Evolutionary conservation across 1,140 invertebrate species (phyloP), one percentile per base, ranked within the genome.

Genomic region (Solenopsis fugax): DNA sequence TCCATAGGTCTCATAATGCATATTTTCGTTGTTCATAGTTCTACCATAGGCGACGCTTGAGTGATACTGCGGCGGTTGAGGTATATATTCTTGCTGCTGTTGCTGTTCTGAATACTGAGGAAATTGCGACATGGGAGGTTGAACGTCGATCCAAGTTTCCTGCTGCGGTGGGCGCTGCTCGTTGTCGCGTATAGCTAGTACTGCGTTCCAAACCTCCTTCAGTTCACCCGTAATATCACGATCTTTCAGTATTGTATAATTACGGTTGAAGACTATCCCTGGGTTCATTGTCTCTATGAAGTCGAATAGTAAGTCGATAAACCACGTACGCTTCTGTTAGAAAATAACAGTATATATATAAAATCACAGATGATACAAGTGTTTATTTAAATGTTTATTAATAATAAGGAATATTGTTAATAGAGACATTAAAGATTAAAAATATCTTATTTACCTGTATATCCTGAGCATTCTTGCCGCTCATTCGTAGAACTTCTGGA

Each of bases 211-310:
- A 0, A 97, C 96, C 92, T 97, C 97, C 93, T 97, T 97, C 37
- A 97, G 93, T 92, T 97, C 97, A 0, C 97, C 97, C 0, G 96
- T 96, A 73, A 97, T 95, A 93, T 97, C 97, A 24, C 96, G 95
- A 92, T 97, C 97, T 89, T 96, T 97, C 50, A 97, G 88, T 89
- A 97, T 96, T 21, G 96, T 93, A 52, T 97, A 97, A 77, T 95
- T 95, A 91, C 96, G 95, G 65, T 95, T 95, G 85, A 97, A 95
- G 81, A 95, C 91, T 48, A 97, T 92, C 1, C 96, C 96, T 45
- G 96, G 95, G 90, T 97, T 97, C 96, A 97, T 97, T 45, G 96
- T 96, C 92, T 97, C 97, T 29, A 97, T 96, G 95, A 97, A 97
- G 92, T 97, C 96, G 91, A 97, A 96, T 77, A 97, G 95, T 16